These are phyloP conservation scores for Ochropacha duplaris DNA, from an alignment of 2,888 invertebrate genomes.

Conservation along the genomic window DNA sequence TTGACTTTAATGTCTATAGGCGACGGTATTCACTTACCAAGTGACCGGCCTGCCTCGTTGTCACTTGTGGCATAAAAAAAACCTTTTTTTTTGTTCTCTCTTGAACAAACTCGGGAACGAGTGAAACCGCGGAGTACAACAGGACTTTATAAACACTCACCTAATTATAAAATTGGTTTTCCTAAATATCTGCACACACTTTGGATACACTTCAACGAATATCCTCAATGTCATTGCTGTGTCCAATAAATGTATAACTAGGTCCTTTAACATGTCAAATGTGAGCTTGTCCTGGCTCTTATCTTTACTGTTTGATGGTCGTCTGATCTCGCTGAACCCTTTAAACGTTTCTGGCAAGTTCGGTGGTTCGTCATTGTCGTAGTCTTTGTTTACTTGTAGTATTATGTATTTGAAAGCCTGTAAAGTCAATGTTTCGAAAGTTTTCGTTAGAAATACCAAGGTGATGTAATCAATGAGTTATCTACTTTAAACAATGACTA, in stretches of 20 bases:
- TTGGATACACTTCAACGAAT: conserved; percentile 86
- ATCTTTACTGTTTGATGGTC: conserved; percentile 41
- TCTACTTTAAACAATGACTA: too few relatives aligned
- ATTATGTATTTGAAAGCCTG: conserved; percentile 80
- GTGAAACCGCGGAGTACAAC: too few relatives aligned
- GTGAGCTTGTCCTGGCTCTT: conserved; percentile 62
- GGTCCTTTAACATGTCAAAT: conserved; percentile 82
- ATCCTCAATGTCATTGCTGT: conserved; percentile 86
- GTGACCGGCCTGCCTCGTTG: too few relatives aligned
- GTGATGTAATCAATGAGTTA: too few relatives aligned
- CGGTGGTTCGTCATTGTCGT: conserved; percentile 67
- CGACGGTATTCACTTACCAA: too few relatives aligned
- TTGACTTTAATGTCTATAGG: too few relatives aligned
- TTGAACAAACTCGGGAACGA: too few relatives aligned
- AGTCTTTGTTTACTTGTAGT: conserved; percentile 77
- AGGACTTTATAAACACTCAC: conserved; percentile 49
- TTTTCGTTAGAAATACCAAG: too few relatives aligned
- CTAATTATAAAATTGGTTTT: conserved; percentile 83
- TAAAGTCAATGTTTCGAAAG: too few relatives aligned
- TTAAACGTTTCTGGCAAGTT: conserved; percentile 75
- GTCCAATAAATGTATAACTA: conserved; percentile 87
- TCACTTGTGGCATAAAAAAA: too few relatives aligned
- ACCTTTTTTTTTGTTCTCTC: too few relatives aligned
- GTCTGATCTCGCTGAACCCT: conserved; percentile 68
- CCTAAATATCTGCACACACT: conserved; percentile 78